These are phyloP conservation scores for Helarctos malayanus DNA, from an alignment of 2,797 vertebrate genomes.

Conservation along the genomic window DNA sequence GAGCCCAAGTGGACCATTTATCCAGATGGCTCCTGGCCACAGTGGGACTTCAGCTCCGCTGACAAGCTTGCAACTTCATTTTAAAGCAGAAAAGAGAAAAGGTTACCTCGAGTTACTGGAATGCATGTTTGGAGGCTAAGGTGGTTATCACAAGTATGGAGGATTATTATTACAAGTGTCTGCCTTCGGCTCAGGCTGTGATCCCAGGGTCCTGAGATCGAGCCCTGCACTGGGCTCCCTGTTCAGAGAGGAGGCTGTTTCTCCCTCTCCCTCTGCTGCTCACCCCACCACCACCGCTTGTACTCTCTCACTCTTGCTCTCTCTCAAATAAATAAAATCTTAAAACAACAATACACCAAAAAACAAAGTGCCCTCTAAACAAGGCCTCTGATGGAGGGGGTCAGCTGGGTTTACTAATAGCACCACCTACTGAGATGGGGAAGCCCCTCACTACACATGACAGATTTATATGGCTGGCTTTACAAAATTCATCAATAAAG, in stretches of 20 bases:
- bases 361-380: background rate
- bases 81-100: constrained; percentile 8
- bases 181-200: background rate
- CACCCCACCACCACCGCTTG: too few species aligned
- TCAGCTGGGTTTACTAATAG: background rate
- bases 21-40: background rate
- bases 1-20: background rate
- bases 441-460: background rate
- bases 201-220: background rate
- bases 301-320: too few species aligned
- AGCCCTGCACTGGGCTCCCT: background rate
- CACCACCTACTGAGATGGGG: background rate
- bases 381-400: background rate
- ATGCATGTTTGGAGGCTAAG: background rate
- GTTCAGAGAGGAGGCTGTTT: background rate
- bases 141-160: background rate
- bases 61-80: background rate
- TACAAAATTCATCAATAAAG: constrained; percentile 30
- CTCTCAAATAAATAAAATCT: background rate
- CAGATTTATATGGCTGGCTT: background rate
- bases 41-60: background rate
- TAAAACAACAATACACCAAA: background rate
- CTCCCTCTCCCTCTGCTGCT: background rate
- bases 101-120: background rate
- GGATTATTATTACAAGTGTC: background rate